Evolutionary conservation across 2,888 invertebrate species (phyloP).

Genomic region (Ichneumoninae sp.): DNA sequence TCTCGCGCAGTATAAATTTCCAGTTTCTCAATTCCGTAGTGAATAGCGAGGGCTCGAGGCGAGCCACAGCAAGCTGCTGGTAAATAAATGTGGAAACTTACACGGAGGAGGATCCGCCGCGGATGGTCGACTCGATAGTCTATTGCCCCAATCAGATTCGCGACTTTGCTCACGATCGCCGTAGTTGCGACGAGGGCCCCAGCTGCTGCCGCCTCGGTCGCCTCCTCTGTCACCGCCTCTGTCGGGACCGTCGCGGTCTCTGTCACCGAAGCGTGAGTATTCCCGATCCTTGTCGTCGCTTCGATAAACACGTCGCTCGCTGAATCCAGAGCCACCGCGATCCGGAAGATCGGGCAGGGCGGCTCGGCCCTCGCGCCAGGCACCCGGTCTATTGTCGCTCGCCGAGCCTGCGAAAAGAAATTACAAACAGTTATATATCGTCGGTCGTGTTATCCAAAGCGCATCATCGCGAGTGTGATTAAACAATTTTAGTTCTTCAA

Average conservation of each 20-base stretch:
- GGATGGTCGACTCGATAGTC: constrained; percentile 59
- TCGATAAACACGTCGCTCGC: constrained; percentile 71
- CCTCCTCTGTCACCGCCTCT: constrained; percentile 69
- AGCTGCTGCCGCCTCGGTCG: constrained; percentile 78
- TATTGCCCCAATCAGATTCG: constrained; percentile 60
- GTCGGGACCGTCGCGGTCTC: constrained; percentile 69
- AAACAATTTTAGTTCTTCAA: not conserved
- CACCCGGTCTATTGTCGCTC: constrained; percentile 79
- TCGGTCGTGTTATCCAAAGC: not conserved
- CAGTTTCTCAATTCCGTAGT: not conserved
- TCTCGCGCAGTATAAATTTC: not conserved
- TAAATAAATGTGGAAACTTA: constrained; percentile 33
- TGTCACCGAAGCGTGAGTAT: constrained; percentile 67
- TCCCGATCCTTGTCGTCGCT: constrained; percentile 66
- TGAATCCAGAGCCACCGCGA: constrained; percentile 76
- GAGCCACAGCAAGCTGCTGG: not conserved
- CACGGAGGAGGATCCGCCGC: constrained; percentile 65
- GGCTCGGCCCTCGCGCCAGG: constrained; percentile 80
- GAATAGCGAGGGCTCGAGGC: not conserved
- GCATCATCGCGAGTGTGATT: constrained; percentile 25
- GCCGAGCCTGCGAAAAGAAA: constrained; percentile 48
- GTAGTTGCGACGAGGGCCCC: constrained; percentile 71
- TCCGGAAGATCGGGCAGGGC: constrained; percentile 63
- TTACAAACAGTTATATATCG: not conserved
- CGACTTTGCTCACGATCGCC: constrained; percentile 52